Evolutionary conservation across 2,888 invertebrate genomes (phyloP).

Genomic region (Conomelus anceps): DNA sequence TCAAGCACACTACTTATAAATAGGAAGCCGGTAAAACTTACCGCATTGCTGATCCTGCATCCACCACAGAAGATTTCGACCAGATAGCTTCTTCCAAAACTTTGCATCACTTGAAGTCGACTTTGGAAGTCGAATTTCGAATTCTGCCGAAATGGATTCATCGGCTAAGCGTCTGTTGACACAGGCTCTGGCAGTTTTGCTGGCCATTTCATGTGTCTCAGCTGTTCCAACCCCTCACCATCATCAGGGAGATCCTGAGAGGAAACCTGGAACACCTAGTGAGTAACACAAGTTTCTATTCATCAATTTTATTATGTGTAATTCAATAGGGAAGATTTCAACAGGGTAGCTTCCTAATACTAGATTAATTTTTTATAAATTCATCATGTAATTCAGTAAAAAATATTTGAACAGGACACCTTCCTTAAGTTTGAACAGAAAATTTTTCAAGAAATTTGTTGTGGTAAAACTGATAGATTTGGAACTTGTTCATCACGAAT

Average conservation of each 20-base stretch:
- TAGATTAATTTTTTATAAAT: too few species aligned
- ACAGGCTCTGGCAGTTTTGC: background rate
- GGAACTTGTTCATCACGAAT: too few species aligned
- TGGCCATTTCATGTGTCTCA: background rate
- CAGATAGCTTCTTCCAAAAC: background rate
- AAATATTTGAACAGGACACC: too few species aligned
- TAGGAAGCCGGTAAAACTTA: background rate
- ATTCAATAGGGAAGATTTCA: background rate
- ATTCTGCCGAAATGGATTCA: background rate
- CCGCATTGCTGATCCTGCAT: background rate
- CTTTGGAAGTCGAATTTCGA: background rate
- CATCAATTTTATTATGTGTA: background rate
- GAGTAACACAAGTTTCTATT: background rate
- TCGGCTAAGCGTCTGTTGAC: background rate
- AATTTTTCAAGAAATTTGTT: too few species aligned
- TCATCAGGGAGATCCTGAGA: background rate
- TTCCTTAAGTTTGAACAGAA: too few species aligned
- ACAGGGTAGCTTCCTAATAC: background rate
- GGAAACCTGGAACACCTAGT: background rate
- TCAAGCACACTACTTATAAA: background rate
- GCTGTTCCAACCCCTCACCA: background rate
- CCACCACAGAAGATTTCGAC: background rate
- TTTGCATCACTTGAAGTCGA: too few species aligned
- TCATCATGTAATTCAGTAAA: too few species aligned
- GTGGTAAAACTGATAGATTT: too few species aligned